Base-by-base conservation (phyloP, 2,797 vertebrate species). In the Lacerta bilineata region DNA sequence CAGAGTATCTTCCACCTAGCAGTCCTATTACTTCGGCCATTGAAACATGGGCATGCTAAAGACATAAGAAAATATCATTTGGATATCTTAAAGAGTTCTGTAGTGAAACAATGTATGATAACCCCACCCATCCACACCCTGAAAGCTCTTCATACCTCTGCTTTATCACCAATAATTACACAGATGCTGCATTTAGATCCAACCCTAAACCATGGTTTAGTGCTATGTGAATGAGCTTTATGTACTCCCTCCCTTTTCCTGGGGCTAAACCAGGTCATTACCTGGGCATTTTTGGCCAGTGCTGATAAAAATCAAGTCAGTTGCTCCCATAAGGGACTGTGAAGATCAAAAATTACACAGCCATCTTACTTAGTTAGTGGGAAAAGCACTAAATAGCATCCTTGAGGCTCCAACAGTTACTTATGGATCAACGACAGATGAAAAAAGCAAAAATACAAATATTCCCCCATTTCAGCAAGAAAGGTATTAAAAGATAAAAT, bases 1-100 rank as follows among this genome's bases (percentile, higher is more conserved):
- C 97, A 11, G 94, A 96, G 88, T 98, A 99, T 69, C 97, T 97
- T 96, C 99, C 99, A 64, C 99, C 99, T 0, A 99, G 96, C 41
- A 99, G 97, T 83, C 99, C 99, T 66, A 99, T 99, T 84, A 99
- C 98, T 95, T 99, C 99, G 23, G 98, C 98, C 96, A 98, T 97
- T 2, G 99, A 99, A 77, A 98, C 98, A 7, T 99, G 99, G 18
- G 99, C 97, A 92, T 99, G 99, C 99, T 99, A 93, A 78, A 93
- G 90, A 87, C 61, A 93, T 1, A 94, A 50, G 11, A 93, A 64
- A 91, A n/a, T 39, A 61, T 80, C 77, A 85, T 55, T 86, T 79
- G 75, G n/a, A 5, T 80, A 82, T 64, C 5, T 25, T 1, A 66
- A 88, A 17, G 29, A 86, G 83, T 83, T 33, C 29, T 8, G 68